Evolutionary conservation across 1,140 invertebrate genomes (phyloP).

Genomic region (Choristoneura fumiferana): DNA sequence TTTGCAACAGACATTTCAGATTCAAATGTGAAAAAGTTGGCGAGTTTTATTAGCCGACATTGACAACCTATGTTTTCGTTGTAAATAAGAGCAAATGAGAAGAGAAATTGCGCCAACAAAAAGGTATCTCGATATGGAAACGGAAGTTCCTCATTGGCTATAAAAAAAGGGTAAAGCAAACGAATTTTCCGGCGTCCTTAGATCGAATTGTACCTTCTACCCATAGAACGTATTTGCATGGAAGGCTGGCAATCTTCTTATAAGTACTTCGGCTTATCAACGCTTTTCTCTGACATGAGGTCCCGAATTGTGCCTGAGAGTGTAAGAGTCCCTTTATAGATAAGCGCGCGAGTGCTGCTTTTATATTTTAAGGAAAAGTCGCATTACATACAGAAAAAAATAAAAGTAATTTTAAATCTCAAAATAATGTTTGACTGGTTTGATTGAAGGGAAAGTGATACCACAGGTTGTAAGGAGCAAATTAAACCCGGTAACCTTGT

Average conservation of each 20-base stretch:
- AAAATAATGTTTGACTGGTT: too few relatives aligned
- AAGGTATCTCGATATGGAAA: conserved; percentile 1
- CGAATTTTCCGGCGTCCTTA: conserved; percentile 35
- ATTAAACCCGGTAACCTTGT: conserved; percentile 55
- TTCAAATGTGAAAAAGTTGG: conserved; percentile 20
- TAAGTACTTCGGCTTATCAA: conserved; percentile 50
- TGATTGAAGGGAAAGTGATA: too few relatives aligned
- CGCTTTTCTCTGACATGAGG: conserved; percentile 42
- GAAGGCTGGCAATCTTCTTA: conserved; percentile 35
- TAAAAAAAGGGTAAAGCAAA: conserved; percentile 43
- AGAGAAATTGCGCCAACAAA: conserved; percentile 26
- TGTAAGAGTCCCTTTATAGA: conserved; percentile 20
- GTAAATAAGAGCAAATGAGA: conserved; percentile 5
- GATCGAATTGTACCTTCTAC: conserved; percentile 38
- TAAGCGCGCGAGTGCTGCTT: conserved; percentile 14
- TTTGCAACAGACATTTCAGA: conserved; percentile 46
- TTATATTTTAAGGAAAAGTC: neutral
- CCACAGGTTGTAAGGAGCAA: conserved; percentile 8
- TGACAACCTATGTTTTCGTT: conserved; percentile 4
- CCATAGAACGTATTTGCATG: conserved; percentile 37
- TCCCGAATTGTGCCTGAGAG: conserved; percentile 35
- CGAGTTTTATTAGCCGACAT: conserved; percentile 6
- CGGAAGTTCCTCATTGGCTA: conserved; percentile 34
- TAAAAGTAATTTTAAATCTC: too few relatives aligned
- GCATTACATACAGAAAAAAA: too few relatives aligned